These are phyloP conservation scores for Polydrusus tereticollis DNA, from an alignment of 2,888 invertebrate species.

Conservation along the genomic window DNA sequence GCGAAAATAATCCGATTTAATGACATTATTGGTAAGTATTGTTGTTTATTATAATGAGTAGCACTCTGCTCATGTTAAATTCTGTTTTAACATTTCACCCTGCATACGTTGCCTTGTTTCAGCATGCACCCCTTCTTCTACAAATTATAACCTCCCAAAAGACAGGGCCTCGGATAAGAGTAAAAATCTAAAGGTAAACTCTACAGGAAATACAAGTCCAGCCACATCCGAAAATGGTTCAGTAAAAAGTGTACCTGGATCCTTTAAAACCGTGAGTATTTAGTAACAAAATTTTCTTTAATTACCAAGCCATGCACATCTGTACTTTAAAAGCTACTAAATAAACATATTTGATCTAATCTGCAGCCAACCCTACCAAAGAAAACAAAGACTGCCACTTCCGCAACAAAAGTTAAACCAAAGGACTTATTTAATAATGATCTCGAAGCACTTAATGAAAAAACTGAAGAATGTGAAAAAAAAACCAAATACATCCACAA, in stretches of 20 bases:
- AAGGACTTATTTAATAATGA: constrained; percentile 48
- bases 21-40: constrained; percentile 69
- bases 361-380: constrained; percentile 61
- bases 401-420: constrained; percentile 51
- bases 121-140: constrained; percentile 3
- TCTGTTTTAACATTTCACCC: neutral
- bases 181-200: constrained; percentile 58
- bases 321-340: too few relatives aligned
- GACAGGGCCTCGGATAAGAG: constrained; percentile 15
- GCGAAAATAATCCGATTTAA: constrained; percentile 72
- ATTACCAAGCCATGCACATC: too few relatives aligned
- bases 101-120: neutral
- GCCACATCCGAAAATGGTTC: constrained; percentile 56
- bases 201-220: constrained; percentile 62
- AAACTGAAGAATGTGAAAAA: constrained; percentile 70
- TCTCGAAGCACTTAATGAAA: constrained; percentile 68
- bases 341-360: too few relatives aligned
- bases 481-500: constrained; percentile 70
- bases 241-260: constrained; percentile 53
- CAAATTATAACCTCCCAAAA: constrained; percentile 29
- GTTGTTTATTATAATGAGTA: neutral
- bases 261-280: constrained; percentile 64
- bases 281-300: too few relatives aligned
- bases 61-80: neutral
- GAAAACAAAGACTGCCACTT: constrained; percentile 52